Base-by-base conservation (phyloP, 2,888 invertebrate genomes). In the Heliconius hortense region DNA sequence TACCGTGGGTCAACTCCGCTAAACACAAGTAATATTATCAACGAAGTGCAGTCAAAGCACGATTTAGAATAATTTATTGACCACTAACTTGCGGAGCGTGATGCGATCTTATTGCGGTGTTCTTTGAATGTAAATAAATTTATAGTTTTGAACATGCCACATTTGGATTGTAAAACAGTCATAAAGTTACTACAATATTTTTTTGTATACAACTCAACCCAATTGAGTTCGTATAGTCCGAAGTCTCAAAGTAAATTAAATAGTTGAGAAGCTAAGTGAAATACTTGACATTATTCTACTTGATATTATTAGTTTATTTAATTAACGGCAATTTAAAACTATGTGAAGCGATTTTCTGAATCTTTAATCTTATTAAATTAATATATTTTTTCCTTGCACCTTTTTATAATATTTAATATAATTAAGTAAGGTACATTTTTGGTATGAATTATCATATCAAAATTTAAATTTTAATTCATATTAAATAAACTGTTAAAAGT, bases 71-170 rank as follows among this genome's bases (percentile, higher is more conserved):
- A 76, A 76, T 79, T 77, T 77, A 79, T 76, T 74, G 76, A 69
- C 72, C 78, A 75, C 77, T 77, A 77, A 79, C 79, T 79, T 74
- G 76, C 73, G 64, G 73, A 73, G 77, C 78, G 76, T 79, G 78
- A 79, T 77, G 78, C 77, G 77, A 77, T 72, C 76, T 75, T 75
- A 77, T 79, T 77, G 79, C 79, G 79, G 79, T 79, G 74, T 70
- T 70, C 77, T 79, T 79, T 79, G 77, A 79, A 79, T 75, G 77
- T 76, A 74, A 77, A 79, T 77, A 77, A 78, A 79, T 74, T 74
- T 75, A 77, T 74, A 75, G 72, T 72, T 67, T 70, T 62, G 72
- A 73, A 64, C 59, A 72, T 72, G 71, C 69, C 72, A 63, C 74
- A 76, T 67, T 68, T 53, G 68, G 68, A 76, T 76, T 76, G 73